A percentile compares a stretch with the other conserved stretches of the same genome.
phyloP scores from a whole-genome alignment of 1,140 invertebrate genomes.

The Liolophura sinensis region DNA sequence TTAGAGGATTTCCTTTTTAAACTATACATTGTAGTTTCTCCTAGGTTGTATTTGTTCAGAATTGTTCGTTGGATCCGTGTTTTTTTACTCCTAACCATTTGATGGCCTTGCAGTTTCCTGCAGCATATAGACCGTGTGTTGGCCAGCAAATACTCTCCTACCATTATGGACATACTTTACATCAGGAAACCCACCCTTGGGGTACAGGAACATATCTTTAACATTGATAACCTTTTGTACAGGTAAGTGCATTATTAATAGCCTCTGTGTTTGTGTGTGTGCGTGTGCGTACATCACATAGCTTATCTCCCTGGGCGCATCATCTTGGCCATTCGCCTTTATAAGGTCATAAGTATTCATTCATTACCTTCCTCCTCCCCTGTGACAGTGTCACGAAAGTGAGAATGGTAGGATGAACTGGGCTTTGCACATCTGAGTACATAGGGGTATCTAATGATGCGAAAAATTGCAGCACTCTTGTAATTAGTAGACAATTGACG shows the following conservation, averaged over 20 bases:
- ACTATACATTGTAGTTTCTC: background rate
- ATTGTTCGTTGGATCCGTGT: background rate
- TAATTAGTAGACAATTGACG: too few relatives aligned
- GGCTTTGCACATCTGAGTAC: too few relatives aligned
- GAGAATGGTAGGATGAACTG: too few relatives aligned
- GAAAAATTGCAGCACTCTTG: too few relatives aligned
- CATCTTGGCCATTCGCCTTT: background rate
- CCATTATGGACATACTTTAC: constrained; percentile 41
- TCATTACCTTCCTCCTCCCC: too few relatives aligned
- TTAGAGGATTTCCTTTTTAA: background rate
- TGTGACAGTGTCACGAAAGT: too few relatives aligned
- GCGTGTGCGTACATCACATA: background rate
- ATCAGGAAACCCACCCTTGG: constrained; percentile 44
- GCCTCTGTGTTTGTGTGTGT: background rate
- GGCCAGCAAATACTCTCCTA: constrained; percentile 33
- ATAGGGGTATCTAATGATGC: too few relatives aligned
- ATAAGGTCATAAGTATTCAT: too few relatives aligned
- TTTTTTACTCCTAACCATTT: too few relatives aligned
- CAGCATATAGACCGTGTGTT: constrained; percentile 35
- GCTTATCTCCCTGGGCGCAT: background rate
- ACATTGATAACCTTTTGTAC: constrained; percentile 36
- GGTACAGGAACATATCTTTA: constrained; percentile 41
- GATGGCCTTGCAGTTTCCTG: constrained; percentile 37
- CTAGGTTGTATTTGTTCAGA: background rate
- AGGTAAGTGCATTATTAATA: constrained; percentile 27